Conservation (phyloP, 2,113 vertebrate species). For the Paralichthys olivaceus region DNA sequence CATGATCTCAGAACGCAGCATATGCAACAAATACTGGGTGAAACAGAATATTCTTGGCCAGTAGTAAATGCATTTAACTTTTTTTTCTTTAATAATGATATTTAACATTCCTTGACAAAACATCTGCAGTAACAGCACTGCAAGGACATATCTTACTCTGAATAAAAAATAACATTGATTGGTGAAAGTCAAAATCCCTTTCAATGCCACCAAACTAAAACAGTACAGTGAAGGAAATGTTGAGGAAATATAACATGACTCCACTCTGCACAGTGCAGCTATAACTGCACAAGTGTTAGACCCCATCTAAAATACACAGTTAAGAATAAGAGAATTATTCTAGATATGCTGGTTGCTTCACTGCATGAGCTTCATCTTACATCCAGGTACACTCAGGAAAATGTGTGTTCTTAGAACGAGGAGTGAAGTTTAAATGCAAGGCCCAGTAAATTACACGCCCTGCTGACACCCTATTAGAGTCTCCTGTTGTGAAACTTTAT, state of each 20-base stretch:
- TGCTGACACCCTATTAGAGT: neutral
- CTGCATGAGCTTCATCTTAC: constrained; percentile 3
- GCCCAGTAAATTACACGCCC: neutral
- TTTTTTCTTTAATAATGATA: neutral
- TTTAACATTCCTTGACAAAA: neutral
- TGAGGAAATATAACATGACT: neutral
- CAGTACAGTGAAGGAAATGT: neutral
- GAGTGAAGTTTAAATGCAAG: neutral
- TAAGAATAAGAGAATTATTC: neutral
- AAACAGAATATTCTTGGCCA: too few species aligned
- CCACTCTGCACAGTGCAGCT: neutral
- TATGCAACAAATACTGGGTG: too few species aligned
- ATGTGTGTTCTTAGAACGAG: neutral
- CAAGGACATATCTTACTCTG: neutral
- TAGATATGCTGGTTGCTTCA: neutral
- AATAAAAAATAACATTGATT: neutral
- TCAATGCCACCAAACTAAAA: neutral
- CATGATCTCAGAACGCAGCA: too few species aligned
- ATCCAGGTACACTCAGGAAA: neutral
- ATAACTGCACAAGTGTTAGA: neutral
- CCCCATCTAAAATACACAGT: neutral
- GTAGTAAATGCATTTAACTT: too few species aligned
- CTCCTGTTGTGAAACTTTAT: constrained; percentile 6
- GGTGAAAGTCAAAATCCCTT: too few species aligned
- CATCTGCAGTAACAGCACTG: neutral